Conservation (phyloP, 1,140 invertebrate genomes). For the Dryas iulia region DNA sequence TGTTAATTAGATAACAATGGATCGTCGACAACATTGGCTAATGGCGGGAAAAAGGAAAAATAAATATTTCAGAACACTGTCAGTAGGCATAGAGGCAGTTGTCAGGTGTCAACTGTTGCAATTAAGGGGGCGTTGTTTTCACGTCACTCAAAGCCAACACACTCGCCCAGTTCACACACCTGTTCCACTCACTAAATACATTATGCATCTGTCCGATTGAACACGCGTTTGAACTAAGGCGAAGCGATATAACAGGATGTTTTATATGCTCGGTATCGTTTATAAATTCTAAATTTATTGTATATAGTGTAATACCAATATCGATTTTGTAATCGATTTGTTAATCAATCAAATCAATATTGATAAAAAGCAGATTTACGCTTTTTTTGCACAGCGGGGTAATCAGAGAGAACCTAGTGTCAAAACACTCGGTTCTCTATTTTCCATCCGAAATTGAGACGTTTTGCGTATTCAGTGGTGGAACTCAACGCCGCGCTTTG, state of each 20-base stretch:
- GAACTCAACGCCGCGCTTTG: too few relatives aligned
- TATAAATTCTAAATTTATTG: too few relatives aligned
- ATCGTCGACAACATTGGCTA: slow-evolving; percentile 5
- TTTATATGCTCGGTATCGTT: not conserved
- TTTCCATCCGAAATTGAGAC: too few relatives aligned
- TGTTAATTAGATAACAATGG: not conserved
- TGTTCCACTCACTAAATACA: slow-evolving; percentile 49
- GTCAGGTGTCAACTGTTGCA: slow-evolving; percentile 48
- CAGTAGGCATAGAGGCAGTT: slow-evolving; percentile 37
- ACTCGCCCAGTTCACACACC: slow-evolving; percentile 56
- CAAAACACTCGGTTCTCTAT: too few relatives aligned
- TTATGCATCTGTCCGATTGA: slow-evolving; percentile 42
- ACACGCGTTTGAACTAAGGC: slow-evolving; percentile 10
- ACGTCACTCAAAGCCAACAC: slow-evolving; percentile 47
- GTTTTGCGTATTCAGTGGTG: too few relatives aligned
- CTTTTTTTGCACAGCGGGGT: too few relatives aligned
- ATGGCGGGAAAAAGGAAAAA: slow-evolving; percentile 5
- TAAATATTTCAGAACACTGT: slow-evolving; percentile 29
- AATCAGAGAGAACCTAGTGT: too few relatives aligned
- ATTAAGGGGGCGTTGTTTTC: slow-evolving; percentile 43
- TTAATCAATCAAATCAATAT: too few relatives aligned
- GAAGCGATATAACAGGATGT: not conserved
- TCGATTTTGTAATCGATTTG: too few relatives aligned
- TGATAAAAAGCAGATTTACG: too few relatives aligned
- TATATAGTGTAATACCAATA: too few relatives aligned